Evolutionary conservation across 2,888 invertebrate species (phyloP), one percentile per base, ranked within the genome.

Genomic region (Heliconius aoede): DNA sequence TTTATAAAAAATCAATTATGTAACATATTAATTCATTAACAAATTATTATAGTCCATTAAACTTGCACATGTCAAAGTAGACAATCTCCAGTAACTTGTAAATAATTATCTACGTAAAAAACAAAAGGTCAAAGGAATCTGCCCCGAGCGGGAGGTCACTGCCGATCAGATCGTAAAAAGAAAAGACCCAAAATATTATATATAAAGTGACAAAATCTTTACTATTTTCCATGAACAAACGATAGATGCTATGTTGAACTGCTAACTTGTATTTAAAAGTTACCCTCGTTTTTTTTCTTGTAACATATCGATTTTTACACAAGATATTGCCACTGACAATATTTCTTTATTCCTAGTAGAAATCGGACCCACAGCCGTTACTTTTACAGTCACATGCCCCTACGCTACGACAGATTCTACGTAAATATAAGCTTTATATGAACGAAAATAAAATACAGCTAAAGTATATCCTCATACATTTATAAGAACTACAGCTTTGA

Each of bases 81-180:
- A 55, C 30, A 55, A 55, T 51, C 11, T 55, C 24, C 4, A 69
- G n/a, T 30, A 24, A 69, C 3, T n/a, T 18, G 72, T 72, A 64
- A 26, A 76, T 75, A 51, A 75, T 55, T 36, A 75, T 73, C 58
- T 61, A 74, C 26, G 69, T 79, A 77, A 51, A 72, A 74, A 74
- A 79, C 72, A 64, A 79, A 78, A 77, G 77, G 79, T 79, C 75
- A 75, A 73, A 75, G 79, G 73, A 55, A 64, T 58, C 58, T 46
- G 55, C 78, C 73, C 79, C 36, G 73, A 75, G 76, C 78, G 60
- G 74, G 80, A 81, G 82, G 80, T 80, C 79, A 82, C 72, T 79
- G 76, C 62, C 76, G 78, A 76, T 78, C 77, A 76, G 72, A 74
- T 81, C 79, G 73, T 79, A 77, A 77, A 77, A 79, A 24, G 75